Evolutionary conservation across 2,888 invertebrate species (phyloP), one percentile per base, ranked within the genome.

Genomic region (Ophion slaviceki): DNA sequence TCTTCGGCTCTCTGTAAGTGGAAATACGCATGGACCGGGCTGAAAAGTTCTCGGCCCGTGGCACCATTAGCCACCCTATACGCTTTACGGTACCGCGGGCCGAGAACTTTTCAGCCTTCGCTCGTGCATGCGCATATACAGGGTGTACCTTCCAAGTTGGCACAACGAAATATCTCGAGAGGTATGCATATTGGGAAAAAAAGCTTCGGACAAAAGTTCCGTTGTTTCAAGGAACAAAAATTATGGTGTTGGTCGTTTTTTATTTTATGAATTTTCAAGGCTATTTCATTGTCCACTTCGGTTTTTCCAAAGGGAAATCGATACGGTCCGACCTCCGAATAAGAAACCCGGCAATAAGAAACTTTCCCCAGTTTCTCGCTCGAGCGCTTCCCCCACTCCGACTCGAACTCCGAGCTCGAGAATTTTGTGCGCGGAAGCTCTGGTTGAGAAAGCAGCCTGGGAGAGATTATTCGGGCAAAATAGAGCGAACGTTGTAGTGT

Each of bases 1-100:
- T 17, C 24, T 62, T 64, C 28, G 24, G 64, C 28, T 75, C 47
- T 14, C 64, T n/a, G 17, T 62, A n/a, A 62, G 59, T 70, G 53
- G 53, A 17, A 53, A 53, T 53, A 53, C 17, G 53, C 17, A 17
- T 14, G 53, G 11, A 14, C 5, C 17, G 14, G 53, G 53, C 53
- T 53, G 14, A 53, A 53, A 53, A 53, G 53, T 53, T 14, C 53
- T 53, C 53, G 53, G 53, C 53, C 4, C 17, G 14, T 0, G 4
- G 5, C 2, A 17, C 14, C 14, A 1, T 17, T 1, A 14, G 53
- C 14, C 14, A 53, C 11, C 0, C 5, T 53, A 17, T 53, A 17
- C 5, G 11, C 53, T 14, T 8, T 8, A 5, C 14, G 1, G 14
- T 53, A 53, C 17, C 53, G 2, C 53, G 53, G 53, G 14, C 53